Percentiles rank a stretch among this genome's conserved stretches.
These are phyloP conservation scores for Pachypsylla venusta DNA, from an alignment of 1,140 invertebrate genomes.

Conservation along the genomic window DNA sequence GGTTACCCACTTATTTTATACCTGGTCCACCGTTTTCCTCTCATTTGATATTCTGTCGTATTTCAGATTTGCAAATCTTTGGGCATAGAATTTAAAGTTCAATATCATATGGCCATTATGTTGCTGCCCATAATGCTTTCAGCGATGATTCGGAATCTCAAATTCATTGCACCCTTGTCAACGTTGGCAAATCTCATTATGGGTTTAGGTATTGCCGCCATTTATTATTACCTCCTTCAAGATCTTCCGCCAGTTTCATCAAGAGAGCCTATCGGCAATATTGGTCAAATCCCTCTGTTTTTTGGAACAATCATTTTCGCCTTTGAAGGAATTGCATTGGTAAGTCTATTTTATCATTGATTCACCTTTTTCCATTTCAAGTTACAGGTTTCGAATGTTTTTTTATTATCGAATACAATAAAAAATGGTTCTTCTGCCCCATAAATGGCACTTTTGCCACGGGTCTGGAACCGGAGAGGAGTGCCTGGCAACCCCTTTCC, in stretches of 20 bases:
- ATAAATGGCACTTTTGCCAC: too few relatives aligned
- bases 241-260: conserved; percentile 20
- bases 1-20: background rate
- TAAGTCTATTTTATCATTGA: too few relatives aligned
- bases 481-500: too few relatives aligned
- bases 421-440: too few relatives aligned
- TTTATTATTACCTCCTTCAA: conserved; percentile 48
- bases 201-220: conserved; percentile 55
- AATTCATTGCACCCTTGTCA: conserved; percentile 68
- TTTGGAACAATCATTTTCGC: conserved; percentile 81
- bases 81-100: conserved; percentile 37
- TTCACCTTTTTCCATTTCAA: too few relatives aligned
- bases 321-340: conserved; percentile 73
- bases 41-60: conserved; percentile 2
- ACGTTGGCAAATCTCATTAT: conserved; percentile 67
- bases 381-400: too few relatives aligned
- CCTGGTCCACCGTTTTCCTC: background rate
- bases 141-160: conserved; percentile 66
- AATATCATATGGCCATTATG: conserved; percentile 54
- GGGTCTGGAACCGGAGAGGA: too few relatives aligned
- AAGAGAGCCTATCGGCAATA: conserved; percentile 32
- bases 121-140: conserved; percentile 53
- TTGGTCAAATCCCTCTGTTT: conserved; percentile 52
- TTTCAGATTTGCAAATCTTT: conserved; percentile 49
- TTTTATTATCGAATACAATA: too few relatives aligned